Evolutionary conservation across 2,888 invertebrate genomes (phyloP).

Genomic region (Eupithecia insigniata): DNA sequence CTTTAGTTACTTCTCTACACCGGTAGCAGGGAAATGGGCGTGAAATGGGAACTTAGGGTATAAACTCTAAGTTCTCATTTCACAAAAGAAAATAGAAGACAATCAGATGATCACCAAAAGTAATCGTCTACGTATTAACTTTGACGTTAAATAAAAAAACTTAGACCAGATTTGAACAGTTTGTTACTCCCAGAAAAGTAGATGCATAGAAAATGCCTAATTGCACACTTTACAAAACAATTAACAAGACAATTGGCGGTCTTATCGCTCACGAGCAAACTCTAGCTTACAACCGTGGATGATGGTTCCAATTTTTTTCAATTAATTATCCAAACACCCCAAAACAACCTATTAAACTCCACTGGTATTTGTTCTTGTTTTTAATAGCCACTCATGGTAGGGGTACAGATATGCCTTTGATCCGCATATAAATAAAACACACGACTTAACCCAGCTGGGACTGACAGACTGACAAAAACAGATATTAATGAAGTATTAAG

Average conservation of each 20-base stretch:
- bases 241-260: too few relatives aligned
- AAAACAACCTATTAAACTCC: neutral
- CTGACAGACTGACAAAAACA: slow-evolving; percentile 24
- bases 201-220: too few relatives aligned
- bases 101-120: neutral
- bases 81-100: neutral
- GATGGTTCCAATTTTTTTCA: too few relatives aligned
- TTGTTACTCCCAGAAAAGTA: neutral
- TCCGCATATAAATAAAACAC: slow-evolving; percentile 22
- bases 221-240: too few relatives aligned
- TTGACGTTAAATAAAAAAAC: neutral
- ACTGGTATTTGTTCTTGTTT: neutral
- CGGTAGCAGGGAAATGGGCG: too few relatives aligned
- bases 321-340: too few relatives aligned
- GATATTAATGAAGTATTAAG: slow-evolving; percentile 20
- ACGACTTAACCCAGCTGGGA: slow-evolving; percentile 17
- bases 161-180: neutral
- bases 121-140: neutral
- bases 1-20: too few relatives aligned
- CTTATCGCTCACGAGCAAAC: too few relatives aligned
- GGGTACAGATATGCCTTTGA: neutral
- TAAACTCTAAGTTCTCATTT: too few relatives aligned
- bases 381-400: neutral
- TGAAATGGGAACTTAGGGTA: too few relatives aligned
- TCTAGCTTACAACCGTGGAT: too few relatives aligned